Conservation (phyloP, 37 sponge, comb jelly and placozoan species). For the Crambe crambe region DNA sequence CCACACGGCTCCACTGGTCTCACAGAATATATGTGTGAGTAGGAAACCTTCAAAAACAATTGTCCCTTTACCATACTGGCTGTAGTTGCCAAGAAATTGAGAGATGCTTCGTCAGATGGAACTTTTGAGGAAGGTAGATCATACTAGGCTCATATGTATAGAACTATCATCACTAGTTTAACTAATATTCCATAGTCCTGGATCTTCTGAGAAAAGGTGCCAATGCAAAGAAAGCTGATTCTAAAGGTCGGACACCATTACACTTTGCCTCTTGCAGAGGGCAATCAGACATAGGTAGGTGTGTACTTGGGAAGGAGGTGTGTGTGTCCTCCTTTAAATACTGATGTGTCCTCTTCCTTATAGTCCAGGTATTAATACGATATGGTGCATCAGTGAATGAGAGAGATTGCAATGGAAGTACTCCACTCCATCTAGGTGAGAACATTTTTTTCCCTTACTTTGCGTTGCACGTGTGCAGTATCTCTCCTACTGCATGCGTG, state of each 20-base stretch:
- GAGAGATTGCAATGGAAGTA: conserved; percentile 75
- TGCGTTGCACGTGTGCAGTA: no score
- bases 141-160: not conserved
- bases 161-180: not conserved
- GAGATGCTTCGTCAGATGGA: conserved; percentile 58
- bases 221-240: conserved; percentile 45
- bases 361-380: conserved; percentile 56
- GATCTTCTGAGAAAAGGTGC: conserved; percentile 50
- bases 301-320: not conserved
- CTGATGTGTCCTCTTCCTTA: not conserved
- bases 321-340: no score
- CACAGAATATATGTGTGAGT: conserved; percentile 27
- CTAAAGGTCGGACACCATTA: conserved; percentile 77
- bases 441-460: no score
- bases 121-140: conserved; percentile 52
- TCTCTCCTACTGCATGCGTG: no score
- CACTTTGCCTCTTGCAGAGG: conserved; percentile 77
- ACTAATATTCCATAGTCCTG: conserved; percentile 37
- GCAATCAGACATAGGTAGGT: conserved; percentile 49
- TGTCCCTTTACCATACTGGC: not conserved
- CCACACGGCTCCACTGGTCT: not conserved
- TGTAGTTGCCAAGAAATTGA: conserved; percentile 24
- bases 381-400: conserved; percentile 72
- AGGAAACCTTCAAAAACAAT: not conserved
- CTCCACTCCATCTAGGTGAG: conserved; percentile 70